Evolutionary conservation across 2,113 vertebrate species (phyloP).

Genomic region (Chaetura pelagica): DNA sequence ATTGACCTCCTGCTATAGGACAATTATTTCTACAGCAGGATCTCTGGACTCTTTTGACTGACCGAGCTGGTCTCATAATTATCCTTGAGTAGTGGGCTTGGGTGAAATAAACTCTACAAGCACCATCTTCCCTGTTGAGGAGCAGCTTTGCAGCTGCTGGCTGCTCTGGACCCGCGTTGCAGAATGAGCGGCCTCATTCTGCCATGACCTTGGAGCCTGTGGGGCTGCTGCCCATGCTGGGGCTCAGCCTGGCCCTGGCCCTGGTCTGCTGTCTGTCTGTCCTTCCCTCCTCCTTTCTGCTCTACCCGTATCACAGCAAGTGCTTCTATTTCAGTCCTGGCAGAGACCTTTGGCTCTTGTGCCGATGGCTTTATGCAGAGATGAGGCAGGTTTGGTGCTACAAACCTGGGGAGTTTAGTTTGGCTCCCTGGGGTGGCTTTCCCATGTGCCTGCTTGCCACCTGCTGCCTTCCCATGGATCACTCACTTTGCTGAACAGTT

Average conservation of each 20-base stretch:
- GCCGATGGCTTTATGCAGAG: neutral
- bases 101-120: neutral
- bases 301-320: neutral
- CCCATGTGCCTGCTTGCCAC: neutral
- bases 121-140: neutral
- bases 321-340: neutral
- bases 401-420: neutral
- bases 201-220: fast-evolving
- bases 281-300: neutral
- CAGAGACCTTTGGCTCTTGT: neutral
- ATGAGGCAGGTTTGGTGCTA: neutral
- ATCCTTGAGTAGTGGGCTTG: neutral
- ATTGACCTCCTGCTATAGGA: neutral
- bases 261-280: neutral
- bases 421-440: neutral
- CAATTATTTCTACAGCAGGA: neutral
- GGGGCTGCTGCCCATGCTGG: neutral
- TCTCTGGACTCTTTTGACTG: neutral
- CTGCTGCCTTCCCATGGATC: neutral
- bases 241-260: too few species aligned
- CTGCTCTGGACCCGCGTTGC: fast-evolving
- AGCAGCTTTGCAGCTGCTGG: neutral
- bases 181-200: neutral
- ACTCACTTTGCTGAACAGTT: neutral
- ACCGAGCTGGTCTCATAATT: neutral